Conservation (phyloP, 2,113 vertebrate species). For the Anguilla rostrata region DNA sequence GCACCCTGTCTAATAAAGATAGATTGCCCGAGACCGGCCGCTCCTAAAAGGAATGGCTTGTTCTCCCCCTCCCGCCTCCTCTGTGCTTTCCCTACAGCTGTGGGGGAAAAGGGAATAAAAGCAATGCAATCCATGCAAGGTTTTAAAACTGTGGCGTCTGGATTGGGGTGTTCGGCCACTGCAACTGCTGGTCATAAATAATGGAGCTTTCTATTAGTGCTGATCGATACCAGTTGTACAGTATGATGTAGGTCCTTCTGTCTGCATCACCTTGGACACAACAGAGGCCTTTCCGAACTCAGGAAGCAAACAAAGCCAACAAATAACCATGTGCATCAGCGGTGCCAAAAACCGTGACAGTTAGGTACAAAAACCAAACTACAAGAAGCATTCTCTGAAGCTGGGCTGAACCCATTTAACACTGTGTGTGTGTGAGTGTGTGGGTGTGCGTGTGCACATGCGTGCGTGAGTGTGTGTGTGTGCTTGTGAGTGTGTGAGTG, state of each 20-base stretch:
- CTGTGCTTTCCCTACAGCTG: conserved; percentile 46
- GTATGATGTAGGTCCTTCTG: conserved; percentile 38
- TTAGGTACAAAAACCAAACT: conserved; percentile 54
- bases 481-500: no score
- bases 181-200: conserved; percentile 45
- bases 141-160: conserved; percentile 36
- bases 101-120: conserved; percentile 53
- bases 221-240: conserved; percentile 50
- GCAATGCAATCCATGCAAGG: conserved; percentile 40
- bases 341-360: conserved; percentile 53
- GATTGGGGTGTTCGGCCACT: conserved; percentile 42
- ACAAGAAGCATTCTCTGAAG: conserved; percentile 60
- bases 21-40: conserved; percentile 49
- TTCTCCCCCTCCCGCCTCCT: conserved; percentile 48
- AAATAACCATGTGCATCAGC: conserved; percentile 50
- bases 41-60: conserved; percentile 55
- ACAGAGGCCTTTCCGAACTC: conserved; percentile 49
- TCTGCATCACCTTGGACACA: conserved; percentile 51
- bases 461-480: no score
- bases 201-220: conserved; percentile 53
- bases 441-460: conserved; percentile 29
- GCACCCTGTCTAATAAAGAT: conserved; percentile 47
- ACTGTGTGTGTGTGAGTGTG: conserved; percentile 54
- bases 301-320: conserved; percentile 48
- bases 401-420: conserved; percentile 51